Base-by-base conservation (phyloP, 1,140 invertebrate genomes). In the Temnothorax nylanderi region DNA sequence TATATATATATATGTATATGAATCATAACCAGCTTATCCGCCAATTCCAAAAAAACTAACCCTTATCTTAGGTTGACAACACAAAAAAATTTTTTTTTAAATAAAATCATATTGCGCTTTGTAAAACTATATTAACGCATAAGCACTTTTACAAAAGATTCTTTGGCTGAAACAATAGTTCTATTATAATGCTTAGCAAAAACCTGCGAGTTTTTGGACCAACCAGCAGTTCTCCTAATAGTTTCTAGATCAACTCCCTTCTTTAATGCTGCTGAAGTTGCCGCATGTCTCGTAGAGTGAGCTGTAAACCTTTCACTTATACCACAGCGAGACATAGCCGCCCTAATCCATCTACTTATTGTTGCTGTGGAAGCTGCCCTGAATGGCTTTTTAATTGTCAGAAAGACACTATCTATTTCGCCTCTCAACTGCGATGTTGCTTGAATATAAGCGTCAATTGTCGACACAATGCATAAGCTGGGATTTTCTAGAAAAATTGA, bases 211-310 rank as follows among this genome's bases (percentile, higher is more conserved):
- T 47, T 10, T 11, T 47, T 47, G 7, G 47, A 47, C 47, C 47
- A 47, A 10, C 47, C 47, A 8, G 47, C 47, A 8, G 47, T 10
- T 54, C 6, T 54, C 5, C 5, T 18, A 5, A 54, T 54, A 54
- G 6, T n/a, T n/a, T 54, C 18, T n/a, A 54, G 0, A 1, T 4
- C 5, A 1, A 58, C n/a, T 2, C 87, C 87, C 32, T 86, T 88
- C 2, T 65, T 67, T n/a, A 54, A 51, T 7, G 92, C 92, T 5
- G 87, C 82, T 0, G 91, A 92, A 1, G 90, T 92, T 0, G 90
- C 75, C 2, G 91, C 87, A 71, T 92, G 64, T 44, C 64, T 67
- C 3, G 92, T 37, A 78, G 65, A 44, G 80, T 92, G 54, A 32
- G 76, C 34, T 89, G 87, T 11, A 82, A 60, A 49, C 32, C 89